A percentile compares a stretch with the other conserved stretches of the same genome.
These are phyloP conservation scores for Pterois miles DNA, from an alignment of 2,797 vertebrate genomes.

Conservation along the genomic window DNA sequence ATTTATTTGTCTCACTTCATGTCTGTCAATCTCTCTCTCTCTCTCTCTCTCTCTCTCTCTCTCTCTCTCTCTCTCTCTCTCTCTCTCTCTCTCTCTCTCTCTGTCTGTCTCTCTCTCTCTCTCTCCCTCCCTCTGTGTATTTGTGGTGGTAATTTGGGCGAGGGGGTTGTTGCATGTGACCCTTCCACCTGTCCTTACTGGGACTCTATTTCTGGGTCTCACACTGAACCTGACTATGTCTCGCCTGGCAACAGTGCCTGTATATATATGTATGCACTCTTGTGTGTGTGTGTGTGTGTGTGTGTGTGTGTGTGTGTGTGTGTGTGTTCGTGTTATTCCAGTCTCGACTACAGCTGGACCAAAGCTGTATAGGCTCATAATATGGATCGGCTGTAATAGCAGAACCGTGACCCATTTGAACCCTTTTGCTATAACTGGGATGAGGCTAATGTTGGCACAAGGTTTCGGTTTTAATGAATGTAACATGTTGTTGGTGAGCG, in stretches of 20 bases:
- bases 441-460: slow-evolving; percentile 4
- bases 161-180: slow-evolving; percentile 40
- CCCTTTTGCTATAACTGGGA: slow-evolving; percentile 2
- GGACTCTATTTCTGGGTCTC: slow-evolving; percentile 66
- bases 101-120: background rate
- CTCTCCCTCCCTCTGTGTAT: background rate
- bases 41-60: background rate
- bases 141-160: slow-evolving; percentile 44
- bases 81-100: background rate
- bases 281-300: background rate
- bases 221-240: slow-evolving; percentile 54
- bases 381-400: slow-evolving; percentile 26
- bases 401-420: slow-evolving; percentile 27
- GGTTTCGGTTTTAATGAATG: slow-evolving; percentile 2
- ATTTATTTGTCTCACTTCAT: slow-evolving; percentile 6
- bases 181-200: slow-evolving; percentile 68
- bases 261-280: slow-evolving; percentile 16
- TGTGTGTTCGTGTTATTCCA: background rate
- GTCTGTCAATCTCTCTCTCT: background rate
- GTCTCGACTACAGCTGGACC: slow-evolving; percentile 18
- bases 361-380: slow-evolving; percentile 31
- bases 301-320: background rate
- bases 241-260: slow-evolving; percentile 66
- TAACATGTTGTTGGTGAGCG: background rate
- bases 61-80: background rate